phyloP scores from a whole-genome alignment of 2,113 vertebrate genomes.

The Gymnarchus niloticus region DNA sequence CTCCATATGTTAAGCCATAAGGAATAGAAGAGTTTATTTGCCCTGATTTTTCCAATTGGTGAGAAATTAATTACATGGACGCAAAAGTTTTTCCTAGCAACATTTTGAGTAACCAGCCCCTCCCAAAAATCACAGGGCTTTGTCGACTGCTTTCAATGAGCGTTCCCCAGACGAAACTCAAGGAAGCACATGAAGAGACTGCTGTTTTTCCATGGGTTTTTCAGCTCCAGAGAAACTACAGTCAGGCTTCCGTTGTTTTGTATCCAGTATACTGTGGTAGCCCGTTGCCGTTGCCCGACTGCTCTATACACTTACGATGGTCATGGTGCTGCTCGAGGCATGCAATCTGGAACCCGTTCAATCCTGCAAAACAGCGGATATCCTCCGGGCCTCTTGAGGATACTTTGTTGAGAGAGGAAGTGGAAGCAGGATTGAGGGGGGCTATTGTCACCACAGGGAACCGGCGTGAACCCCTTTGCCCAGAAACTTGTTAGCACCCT shows the following conservation, averaged over 20 bases:
- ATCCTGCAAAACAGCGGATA: slow-evolving; percentile 1
- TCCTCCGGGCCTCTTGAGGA: background rate
- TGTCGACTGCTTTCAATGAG: background rate
- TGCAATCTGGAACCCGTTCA: background rate
- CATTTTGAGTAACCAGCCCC: background rate
- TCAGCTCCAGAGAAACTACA: background rate
- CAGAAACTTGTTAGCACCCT: background rate
- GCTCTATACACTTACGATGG: background rate
- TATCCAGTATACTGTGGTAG: background rate
- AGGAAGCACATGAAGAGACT: background rate
- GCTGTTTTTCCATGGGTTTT: background rate
- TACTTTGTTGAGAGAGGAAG: background rate
- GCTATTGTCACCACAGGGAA: background rate
- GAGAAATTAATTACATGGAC: background rate
- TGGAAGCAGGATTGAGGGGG: slow-evolving; percentile 5
- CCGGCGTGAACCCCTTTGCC: background rate
- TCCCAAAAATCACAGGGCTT: background rate
- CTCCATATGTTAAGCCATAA: background rate
- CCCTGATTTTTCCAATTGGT: background rate
- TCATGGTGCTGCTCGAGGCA: background rate
- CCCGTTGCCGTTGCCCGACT: background rate
- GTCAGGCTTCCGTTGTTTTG: background rate
- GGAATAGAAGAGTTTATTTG: background rate
- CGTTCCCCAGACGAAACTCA: background rate
- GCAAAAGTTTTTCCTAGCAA: background rate